Evolutionary conservation across 2,888 invertebrate genomes (phyloP).

Genomic region (Chouioia cunea): DNA sequence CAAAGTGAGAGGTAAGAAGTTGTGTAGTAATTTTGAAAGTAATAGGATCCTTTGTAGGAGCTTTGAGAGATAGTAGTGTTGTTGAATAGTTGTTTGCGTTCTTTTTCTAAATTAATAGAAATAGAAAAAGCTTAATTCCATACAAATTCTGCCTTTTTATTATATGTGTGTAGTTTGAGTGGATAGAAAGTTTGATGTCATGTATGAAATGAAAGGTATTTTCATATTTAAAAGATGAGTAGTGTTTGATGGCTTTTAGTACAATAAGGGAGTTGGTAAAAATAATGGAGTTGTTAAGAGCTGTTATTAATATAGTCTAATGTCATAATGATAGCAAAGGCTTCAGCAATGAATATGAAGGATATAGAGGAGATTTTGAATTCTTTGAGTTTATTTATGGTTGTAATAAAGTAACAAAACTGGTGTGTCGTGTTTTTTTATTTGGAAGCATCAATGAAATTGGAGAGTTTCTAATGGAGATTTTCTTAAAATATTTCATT

Average conservation of each 20-base stretch:
- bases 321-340: neutral
- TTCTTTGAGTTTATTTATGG: neutral
- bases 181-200: neutral
- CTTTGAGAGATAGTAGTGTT: neutral
- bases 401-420: neutral
- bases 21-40: neutral
- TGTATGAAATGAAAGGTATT: neutral
- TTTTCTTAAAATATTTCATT: neutral
- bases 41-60: neutral
- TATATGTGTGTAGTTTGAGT: neutral
- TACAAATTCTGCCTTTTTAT: neutral
- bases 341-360: conserved; percentile 8
- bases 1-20: neutral
- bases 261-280: conserved; percentile 7
- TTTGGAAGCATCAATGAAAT: conserved; percentile 8
- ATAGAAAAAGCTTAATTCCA: conserved; percentile 1
- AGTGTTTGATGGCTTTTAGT: neutral
- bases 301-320: neutral
- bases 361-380: neutral
- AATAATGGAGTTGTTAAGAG: neutral
- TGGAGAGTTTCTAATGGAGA: neutral
- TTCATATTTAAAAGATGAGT: neutral
- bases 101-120: neutral
- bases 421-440: neutral
- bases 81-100: neutral